Evolutionary conservation across 2,113 vertebrate species (phyloP).

Genomic region (Sturnira hondurensis): DNA sequence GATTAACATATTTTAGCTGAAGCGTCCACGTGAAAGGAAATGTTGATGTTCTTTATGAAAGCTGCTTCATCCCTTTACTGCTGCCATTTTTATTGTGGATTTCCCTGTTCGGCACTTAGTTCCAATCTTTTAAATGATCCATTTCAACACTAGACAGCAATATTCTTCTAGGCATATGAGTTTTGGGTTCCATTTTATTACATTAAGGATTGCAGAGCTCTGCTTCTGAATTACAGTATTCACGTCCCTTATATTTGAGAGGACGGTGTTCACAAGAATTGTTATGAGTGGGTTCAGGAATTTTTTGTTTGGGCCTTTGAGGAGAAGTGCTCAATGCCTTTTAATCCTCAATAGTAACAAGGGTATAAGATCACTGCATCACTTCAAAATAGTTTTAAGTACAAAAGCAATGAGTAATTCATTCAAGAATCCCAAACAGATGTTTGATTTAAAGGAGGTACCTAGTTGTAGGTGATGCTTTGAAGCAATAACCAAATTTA

Average conservation of each 20-base stretch:
- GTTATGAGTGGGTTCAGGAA: not conserved
- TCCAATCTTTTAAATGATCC: conserved; percentile 66
- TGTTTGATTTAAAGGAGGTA: conserved; percentile 6
- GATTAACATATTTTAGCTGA: conserved; percentile 51
- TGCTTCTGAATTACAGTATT: conserved; percentile 28
- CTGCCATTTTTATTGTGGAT: conserved; percentile 61
- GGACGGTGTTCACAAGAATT: conserved; percentile 34
- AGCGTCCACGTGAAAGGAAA: conserved; percentile 19
- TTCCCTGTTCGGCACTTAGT: conserved; percentile 59
- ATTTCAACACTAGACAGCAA: conserved; percentile 61
- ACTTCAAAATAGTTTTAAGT: not conserved
- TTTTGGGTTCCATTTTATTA: conserved; percentile 59
- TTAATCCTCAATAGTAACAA: not conserved
- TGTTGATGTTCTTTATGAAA: conserved; percentile 65
- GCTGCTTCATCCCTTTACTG: conserved; percentile 17
- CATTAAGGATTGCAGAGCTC: conserved; percentile 34
- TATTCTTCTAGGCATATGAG: conserved; percentile 48
- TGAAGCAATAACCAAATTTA: conserved; percentile 5
- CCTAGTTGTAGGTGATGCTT: not conserved
- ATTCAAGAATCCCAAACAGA: not conserved
- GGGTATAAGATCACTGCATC: not conserved
- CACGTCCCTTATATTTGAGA: conserved; percentile 37
- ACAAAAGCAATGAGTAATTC: not conserved
- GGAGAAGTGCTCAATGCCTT: not conserved
- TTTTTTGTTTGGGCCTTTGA: conserved; percentile 28